These are phyloP conservation scores for Pangasius macronema DNA, from an alignment of 2,797 vertebrate genomes.

Conservation along the genomic window DNA sequence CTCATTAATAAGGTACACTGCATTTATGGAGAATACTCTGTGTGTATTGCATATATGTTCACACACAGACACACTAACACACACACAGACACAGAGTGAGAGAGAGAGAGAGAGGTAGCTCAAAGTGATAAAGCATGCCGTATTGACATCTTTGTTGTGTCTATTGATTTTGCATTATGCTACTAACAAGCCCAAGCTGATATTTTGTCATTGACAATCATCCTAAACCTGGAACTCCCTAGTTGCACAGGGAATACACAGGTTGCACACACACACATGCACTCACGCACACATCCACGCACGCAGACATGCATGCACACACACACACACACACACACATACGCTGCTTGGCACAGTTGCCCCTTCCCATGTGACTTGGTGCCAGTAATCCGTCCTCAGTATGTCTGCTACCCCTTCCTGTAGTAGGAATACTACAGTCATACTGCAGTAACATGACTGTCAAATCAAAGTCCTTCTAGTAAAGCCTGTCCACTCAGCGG, in stretches of 20 bases:
- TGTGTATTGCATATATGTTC: background rate
- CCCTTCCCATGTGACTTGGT: background rate
- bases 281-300: background rate
- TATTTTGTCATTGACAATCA: constrained; percentile 85
- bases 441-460: background rate
- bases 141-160: constrained; percentile 83
- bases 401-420: background rate
- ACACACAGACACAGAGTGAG: constrained; percentile 66
- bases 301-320: background rate
- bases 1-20: background rate
- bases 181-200: constrained; percentile 84
- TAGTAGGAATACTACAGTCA: background rate
- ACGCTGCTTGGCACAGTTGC: background rate
- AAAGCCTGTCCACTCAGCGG: background rate
- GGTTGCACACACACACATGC: constrained; percentile 18
- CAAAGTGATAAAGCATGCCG: constrained; percentile 81
- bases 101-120: constrained; percentile 51
- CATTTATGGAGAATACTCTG: background rate
- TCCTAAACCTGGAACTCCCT: constrained; percentile 72
- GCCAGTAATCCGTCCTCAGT: background rate
- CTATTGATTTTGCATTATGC: constrained; percentile 84
- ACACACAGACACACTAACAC: constrained; percentile 6
- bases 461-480: background rate
- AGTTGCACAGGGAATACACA: constrained; percentile 38
- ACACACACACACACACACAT: background rate